Evolutionary conservation across 2,888 invertebrate species (phyloP).

Genomic region (Stratiomys singularior): DNA sequence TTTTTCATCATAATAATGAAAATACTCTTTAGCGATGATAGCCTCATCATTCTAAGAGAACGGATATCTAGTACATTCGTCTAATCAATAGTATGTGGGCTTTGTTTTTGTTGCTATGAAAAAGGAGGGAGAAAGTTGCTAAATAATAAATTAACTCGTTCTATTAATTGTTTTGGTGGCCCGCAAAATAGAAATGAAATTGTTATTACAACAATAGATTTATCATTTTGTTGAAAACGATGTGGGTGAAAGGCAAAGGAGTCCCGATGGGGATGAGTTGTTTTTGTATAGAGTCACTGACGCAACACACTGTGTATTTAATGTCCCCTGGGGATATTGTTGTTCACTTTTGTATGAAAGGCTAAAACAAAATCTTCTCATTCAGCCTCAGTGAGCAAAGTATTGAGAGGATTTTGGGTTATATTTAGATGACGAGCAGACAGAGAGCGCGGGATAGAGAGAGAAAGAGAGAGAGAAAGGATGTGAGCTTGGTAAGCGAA

Average conservation of each 20-base stretch:
- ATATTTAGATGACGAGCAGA: neutral
- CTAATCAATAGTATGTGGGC: neutral
- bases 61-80: neutral
- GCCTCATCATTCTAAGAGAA: slow-evolving; percentile 26
- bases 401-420: slow-evolving; percentile 28
- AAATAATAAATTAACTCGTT: slow-evolving; percentile 40
- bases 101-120: neutral
- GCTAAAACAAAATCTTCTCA: slow-evolving; percentile 65
- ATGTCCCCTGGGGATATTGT: slow-evolving; percentile 49
- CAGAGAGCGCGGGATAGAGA: neutral
- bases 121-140: neutral
- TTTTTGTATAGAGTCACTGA: neutral
- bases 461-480: too few species aligned
- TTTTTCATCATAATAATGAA: slow-evolving; percentile 43
- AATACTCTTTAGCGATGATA: slow-evolving; percentile 46
- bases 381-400: slow-evolving; percentile 64
- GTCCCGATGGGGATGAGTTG: too few species aligned
- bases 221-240: slow-evolving; percentile 3
- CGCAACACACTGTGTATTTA: slow-evolving; percentile 32
- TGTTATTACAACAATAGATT: slow-evolving; percentile 38
- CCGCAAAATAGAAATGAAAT: neutral
- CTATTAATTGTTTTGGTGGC: neutral
- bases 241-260: neutral
- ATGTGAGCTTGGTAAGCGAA: too few species aligned
- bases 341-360: slow-evolving; percentile 53